phyloP scores from a whole-genome alignment of 2,797 vertebrate species.

The Picus viridis region DNA sequence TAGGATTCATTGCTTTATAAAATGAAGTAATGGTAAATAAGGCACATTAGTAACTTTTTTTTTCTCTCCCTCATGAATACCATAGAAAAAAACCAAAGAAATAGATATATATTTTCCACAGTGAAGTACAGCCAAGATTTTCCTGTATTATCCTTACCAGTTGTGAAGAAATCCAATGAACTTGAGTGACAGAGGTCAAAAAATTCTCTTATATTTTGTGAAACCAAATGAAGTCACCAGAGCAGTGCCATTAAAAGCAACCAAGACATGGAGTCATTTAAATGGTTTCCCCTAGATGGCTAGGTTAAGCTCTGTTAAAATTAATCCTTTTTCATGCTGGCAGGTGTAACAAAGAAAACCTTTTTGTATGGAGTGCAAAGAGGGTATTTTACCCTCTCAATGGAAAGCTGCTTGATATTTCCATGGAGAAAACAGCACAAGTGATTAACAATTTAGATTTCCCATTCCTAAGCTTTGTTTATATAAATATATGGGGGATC shows the following conservation, averaged over 20 bases:
- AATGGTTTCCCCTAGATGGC: conserved; percentile 51
- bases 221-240: conserved; percentile 68
- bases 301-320: conserved; percentile 75
- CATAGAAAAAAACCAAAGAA: background rate
- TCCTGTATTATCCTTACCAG: background rate
- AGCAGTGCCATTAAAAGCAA: conserved; percentile 56
- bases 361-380: conserved; percentile 69
- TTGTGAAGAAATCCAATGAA: conserved; percentile 35
- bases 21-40: conserved; percentile 32
- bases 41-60: background rate
- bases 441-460: conserved; percentile 73
- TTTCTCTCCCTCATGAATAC: conserved; percentile 22
- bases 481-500: conserved; percentile 71
- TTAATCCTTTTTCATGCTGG: conserved; percentile 77
- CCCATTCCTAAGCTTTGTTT: conserved; percentile 70
- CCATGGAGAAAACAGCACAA: conserved; percentile 66
- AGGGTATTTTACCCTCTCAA: conserved; percentile 68
- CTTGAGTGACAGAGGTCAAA: conserved; percentile 3
- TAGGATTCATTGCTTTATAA: conserved; percentile 34
- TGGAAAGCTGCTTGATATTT: conserved; percentile 69
- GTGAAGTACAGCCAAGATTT: background rate
- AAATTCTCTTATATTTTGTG: conserved; percentile 41
- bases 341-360: conserved; percentile 77
- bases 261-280: conserved; percentile 63
- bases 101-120: conserved; percentile 9